Conservation (phyloP, 2,888 invertebrate species). For the Teleogryllus oceanicus region DNA sequence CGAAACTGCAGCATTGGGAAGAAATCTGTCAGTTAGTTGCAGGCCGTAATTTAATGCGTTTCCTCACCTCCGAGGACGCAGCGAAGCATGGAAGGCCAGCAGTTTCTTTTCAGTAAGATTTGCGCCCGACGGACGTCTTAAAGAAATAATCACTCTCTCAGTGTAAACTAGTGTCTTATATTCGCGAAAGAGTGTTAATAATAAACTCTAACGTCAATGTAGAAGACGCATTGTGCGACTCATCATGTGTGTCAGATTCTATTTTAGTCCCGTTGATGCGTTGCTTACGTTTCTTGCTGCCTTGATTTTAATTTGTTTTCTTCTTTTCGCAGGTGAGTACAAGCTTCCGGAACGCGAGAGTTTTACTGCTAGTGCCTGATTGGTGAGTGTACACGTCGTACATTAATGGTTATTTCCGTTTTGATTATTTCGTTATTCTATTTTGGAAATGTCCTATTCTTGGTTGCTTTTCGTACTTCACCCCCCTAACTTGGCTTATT, state of each 20-base stretch:
- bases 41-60: too few species aligned
- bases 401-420: too few species aligned
- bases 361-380: background rate
- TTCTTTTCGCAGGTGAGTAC: background rate
- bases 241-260: background rate
- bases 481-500: too few species aligned
- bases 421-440: too few species aligned
- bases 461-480: too few species aligned
- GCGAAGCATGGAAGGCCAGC: too few species aligned
- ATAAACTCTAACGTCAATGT: background rate
- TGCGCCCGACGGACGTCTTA: background rate
- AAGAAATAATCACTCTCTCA: background rate
- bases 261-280: background rate
- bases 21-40: too few species aligned
- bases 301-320: background rate
- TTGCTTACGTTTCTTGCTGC: background rate
- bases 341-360: background rate
- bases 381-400: too few species aligned
- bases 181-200: background rate
- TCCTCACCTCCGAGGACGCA: too few species aligned
- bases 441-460: too few species aligned
- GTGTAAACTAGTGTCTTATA: conserved; percentile 5
- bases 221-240: background rate
- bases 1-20: too few species aligned
- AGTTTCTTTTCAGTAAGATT: too few species aligned